These are phyloP conservation scores for Parazoanthus swiftii DNA, from an alignment of 92 coral and sea anemone species.

Conservation along the genomic window DNA sequence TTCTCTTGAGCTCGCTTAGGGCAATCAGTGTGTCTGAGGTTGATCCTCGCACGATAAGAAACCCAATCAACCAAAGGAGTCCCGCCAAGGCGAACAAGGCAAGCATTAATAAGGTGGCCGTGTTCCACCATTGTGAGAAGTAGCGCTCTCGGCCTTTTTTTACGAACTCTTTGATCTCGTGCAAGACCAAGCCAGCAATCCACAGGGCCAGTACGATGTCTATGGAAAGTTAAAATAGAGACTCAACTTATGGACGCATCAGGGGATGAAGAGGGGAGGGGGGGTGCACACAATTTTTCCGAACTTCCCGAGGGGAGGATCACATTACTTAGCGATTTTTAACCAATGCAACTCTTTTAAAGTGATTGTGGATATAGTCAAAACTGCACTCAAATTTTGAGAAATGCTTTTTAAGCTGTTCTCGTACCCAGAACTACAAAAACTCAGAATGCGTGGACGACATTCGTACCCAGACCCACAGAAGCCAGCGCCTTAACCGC, in stretches of 20 bases:
- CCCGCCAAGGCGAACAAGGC: slow-evolving; percentile 64
- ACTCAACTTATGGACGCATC: background rate
- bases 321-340: too few relatives aligned
- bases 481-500: too few relatives aligned
- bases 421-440: too few relatives aligned
- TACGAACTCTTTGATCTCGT: slow-evolving; percentile 64
- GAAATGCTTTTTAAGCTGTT: too few relatives aligned
- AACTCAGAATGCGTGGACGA: too few relatives aligned
- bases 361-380: too few relatives aligned
- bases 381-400: too few relatives aligned
- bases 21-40: background rate
- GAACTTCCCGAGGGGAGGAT: too few relatives aligned
- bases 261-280: too few relatives aligned
- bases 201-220: slow-evolving; percentile 58
- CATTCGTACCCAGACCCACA: too few relatives aligned
- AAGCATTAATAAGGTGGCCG: slow-evolving; percentile 70
- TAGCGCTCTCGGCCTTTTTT: slow-evolving; percentile 69
- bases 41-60: slow-evolving; percentile 26
- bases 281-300: too few relatives aligned
- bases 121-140: slow-evolving; percentile 88
- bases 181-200: slow-evolving; percentile 66
- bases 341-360: too few relatives aligned
- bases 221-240: slow-evolving; percentile 3
- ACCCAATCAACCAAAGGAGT: slow-evolving; percentile 60
- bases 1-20: background rate